Conservation (phyloP, 2,888 invertebrate genomes). For the Mycalesis mineus region DNA sequence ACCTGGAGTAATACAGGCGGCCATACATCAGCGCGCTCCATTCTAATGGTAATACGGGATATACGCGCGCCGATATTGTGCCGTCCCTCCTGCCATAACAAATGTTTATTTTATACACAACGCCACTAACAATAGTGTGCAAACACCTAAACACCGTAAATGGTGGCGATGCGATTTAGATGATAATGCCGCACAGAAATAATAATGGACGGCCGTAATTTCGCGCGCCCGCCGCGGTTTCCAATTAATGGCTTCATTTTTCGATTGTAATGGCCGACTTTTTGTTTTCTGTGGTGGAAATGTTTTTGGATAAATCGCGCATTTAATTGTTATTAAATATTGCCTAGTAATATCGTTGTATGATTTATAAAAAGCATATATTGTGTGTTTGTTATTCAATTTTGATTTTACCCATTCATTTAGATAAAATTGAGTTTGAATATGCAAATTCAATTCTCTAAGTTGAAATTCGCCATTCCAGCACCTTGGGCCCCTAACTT, state of each 20-base stretch:
- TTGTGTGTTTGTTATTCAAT: too few relatives aligned
- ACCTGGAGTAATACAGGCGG: slow-evolving; percentile 43
- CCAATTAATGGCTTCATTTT: slow-evolving; percentile 31
- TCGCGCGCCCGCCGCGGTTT: slow-evolving; percentile 42
- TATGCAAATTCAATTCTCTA: too few relatives aligned
- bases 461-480: too few relatives aligned
- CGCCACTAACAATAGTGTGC: slow-evolving; percentile 78
- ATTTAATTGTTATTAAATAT: too few relatives aligned
- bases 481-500: too few relatives aligned
- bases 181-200: slow-evolving; percentile 71
- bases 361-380: too few relatives aligned
- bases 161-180: slow-evolving; percentile 77
- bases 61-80: slow-evolving; percentile 63
- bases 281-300: slow-evolving; percentile 9
- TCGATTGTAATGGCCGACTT: slow-evolving; percentile 23
- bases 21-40: slow-evolving; percentile 71
- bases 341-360: too few relatives aligned
- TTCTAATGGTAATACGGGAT: slow-evolving; percentile 76
- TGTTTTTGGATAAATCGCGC: too few relatives aligned
- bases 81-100: slow-evolving; percentile 67
- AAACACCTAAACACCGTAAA: slow-evolving; percentile 77
- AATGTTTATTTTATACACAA: slow-evolving; percentile 79
- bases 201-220: slow-evolving; percentile 67
- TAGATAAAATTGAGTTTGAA: too few relatives aligned
- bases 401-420: too few relatives aligned